Percentiles rank a stretch among this genome's conserved stretches.
Conservation (phyloP, 2,888 invertebrate species). For the Pelosia muscerda region DNA sequence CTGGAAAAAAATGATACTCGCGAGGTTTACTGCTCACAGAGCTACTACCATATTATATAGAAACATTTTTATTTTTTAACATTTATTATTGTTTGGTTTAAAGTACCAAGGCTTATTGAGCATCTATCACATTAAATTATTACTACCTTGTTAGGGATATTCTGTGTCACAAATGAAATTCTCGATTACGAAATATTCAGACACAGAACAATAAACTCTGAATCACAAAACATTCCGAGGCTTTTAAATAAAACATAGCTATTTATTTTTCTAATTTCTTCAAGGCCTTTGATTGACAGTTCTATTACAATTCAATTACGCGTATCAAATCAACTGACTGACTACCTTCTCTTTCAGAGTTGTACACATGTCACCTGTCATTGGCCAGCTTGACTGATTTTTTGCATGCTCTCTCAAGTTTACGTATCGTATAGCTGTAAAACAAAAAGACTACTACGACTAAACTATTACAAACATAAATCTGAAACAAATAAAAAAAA, state of each 20-base stretch:
- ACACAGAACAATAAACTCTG: background rate
- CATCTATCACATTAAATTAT: too few relatives aligned
- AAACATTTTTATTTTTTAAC: too few relatives aligned
- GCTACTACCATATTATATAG: too few relatives aligned
- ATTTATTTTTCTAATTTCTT: slow-evolving; percentile 16
- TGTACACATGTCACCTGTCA: slow-evolving; percentile 42
- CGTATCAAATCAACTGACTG: slow-evolving; percentile 35
- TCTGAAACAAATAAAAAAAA: too few relatives aligned
- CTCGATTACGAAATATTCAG: background rate
- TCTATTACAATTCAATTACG: slow-evolving; percentile 29
- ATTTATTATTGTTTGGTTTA: too few relatives aligned
- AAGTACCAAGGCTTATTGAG: too few relatives aligned
- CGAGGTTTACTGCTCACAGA: too few relatives aligned
- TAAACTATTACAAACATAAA: too few relatives aligned
- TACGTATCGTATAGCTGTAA: too few relatives aligned
- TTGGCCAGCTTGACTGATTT: slow-evolving; percentile 31
- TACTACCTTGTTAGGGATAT: background rate
- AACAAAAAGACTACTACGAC: too few relatives aligned
- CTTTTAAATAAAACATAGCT: background rate
- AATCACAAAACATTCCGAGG: background rate
- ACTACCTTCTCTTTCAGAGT: slow-evolving; percentile 26
- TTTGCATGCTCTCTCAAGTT: slow-evolving; percentile 40
- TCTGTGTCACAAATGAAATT: background rate
- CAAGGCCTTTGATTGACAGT: slow-evolving; percentile 27
- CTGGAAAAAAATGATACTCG: too few relatives aligned